phyloP scores from a whole-genome alignment of 2,888 invertebrate genomes.

The Gastrophysa polygoni region DNA sequence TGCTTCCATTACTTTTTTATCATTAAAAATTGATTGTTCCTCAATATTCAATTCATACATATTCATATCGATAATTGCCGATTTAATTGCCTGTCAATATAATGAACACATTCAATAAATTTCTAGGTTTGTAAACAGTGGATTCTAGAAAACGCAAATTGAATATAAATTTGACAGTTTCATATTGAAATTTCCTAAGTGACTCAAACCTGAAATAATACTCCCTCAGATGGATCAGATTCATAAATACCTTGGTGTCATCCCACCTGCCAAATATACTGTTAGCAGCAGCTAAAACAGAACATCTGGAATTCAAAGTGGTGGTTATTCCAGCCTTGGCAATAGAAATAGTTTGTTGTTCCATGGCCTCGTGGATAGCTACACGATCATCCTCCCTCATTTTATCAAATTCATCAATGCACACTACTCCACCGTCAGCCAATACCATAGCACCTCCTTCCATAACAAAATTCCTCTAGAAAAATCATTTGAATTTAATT shows the following conservation, averaged over 20 bases:
- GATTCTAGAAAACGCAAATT: too few relatives aligned
- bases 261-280: conserved; percentile 99
- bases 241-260: conserved; percentile 73
- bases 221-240: neutral
- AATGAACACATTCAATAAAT: too few relatives aligned
- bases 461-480: conserved; percentile 92
- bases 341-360: conserved; percentile 99
- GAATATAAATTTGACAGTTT: too few relatives aligned
- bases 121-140: too few relatives aligned
- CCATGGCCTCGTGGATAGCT: conserved; percentile 99
- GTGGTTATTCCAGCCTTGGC: conserved; percentile 99
- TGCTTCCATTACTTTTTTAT: too few relatives aligned
- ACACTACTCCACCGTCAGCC: conserved; percentile 98
- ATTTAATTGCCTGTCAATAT: too few relatives aligned
- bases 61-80: too few relatives aligned
- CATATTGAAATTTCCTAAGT: too few relatives aligned
- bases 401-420: conserved; percentile 99
- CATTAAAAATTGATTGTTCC: too few relatives aligned
- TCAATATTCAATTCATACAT: too few relatives aligned
- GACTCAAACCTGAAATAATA: too few relatives aligned
- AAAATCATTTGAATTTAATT: conserved; percentile 12
- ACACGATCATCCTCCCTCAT: conserved; percentile 99
- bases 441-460: conserved; percentile 99
- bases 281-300: conserved; percentile 98
- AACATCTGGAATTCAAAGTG: conserved; percentile 96